Conservation (phyloP, 2,797 vertebrate genomes). For the Pseudopleuronectes americanus region DNA sequence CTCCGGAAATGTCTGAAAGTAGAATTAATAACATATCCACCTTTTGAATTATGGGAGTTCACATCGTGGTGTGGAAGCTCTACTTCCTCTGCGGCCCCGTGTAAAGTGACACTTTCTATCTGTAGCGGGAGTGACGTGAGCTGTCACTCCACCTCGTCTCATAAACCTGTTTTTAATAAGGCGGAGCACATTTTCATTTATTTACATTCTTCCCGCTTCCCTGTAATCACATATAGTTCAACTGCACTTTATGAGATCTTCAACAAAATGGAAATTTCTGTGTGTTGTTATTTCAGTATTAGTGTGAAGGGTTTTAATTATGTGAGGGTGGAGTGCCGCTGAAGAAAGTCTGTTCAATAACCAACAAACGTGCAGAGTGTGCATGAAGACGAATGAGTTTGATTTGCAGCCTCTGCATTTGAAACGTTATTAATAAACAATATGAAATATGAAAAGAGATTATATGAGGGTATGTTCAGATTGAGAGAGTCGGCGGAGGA, state of each 20-base stretch:
- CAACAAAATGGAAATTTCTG: too few relatives aligned
- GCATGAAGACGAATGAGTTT: too few relatives aligned
- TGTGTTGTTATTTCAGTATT: too few relatives aligned
- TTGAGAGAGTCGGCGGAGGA: not conserved
- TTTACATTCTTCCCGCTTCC: not conserved
- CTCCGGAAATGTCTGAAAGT: too few relatives aligned
- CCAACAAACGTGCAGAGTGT: too few relatives aligned
- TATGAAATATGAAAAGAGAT: too few relatives aligned
- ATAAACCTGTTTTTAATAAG: conserved; percentile 19
- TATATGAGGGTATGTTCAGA: too few relatives aligned
- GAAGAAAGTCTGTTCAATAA: too few relatives aligned
- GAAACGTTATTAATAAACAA: too few relatives aligned
- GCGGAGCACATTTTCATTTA: conserved; percentile 5
- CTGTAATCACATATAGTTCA: not conserved
- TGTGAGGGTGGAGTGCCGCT: too few relatives aligned
- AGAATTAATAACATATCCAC: conserved; percentile 37
- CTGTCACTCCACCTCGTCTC: conserved; percentile 15
- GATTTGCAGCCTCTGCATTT: too few relatives aligned
- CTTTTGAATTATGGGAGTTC: conserved; percentile 24
- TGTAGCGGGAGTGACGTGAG: conserved; percentile 7
- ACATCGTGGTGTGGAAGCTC: conserved; percentile 30
- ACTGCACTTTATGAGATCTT: not conserved
- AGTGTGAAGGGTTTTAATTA: not conserved
- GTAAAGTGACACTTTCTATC: conserved; percentile 16
- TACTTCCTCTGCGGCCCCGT: conserved; percentile 10